Evolutionary conservation across 2,888 invertebrate genomes (phyloP).

Genomic region (Pterostichus madidus): DNA sequence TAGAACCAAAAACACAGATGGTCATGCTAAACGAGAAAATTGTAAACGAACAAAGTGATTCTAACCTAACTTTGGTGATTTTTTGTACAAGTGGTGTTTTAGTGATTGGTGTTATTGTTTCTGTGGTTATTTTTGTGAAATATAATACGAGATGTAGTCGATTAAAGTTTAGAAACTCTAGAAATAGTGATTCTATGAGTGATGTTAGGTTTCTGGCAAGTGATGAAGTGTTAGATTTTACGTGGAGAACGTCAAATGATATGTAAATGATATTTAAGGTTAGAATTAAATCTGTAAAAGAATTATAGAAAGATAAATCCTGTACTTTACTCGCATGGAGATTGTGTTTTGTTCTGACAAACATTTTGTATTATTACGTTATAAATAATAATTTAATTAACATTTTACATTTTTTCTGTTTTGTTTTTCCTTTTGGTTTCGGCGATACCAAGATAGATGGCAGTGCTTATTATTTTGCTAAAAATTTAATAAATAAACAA

Average conservation of each 20-base stretch:
- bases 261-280: neutral
- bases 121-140: conserved; percentile 66
- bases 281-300: too few species aligned
- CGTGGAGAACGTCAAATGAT: conserved; percentile 75
- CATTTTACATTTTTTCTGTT: too few species aligned
- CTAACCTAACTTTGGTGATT: conserved; percentile 6
- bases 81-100: neutral
- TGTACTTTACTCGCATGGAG: too few species aligned
- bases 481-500: too few species aligned
- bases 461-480: too few species aligned
- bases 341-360: too few species aligned
- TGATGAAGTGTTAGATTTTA: conserved; percentile 80
- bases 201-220: conserved; percentile 80
- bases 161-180: conserved; percentile 9
- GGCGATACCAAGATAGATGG: too few species aligned
- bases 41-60: neutral
- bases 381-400: too few species aligned
- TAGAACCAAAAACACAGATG: neutral
- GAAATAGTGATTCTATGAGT: conserved; percentile 71
- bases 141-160: conserved; percentile 7
- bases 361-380: too few species aligned
- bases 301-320: too few species aligned
- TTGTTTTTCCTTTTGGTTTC: too few species aligned
- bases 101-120: conserved; percentile 69
- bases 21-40: neutral